Percentiles rank a stretch among this genome's conserved stretches.
phyloP scores from a whole-genome alignment of 1,140 invertebrate species.

The Sogatella furcifera region DNA sequence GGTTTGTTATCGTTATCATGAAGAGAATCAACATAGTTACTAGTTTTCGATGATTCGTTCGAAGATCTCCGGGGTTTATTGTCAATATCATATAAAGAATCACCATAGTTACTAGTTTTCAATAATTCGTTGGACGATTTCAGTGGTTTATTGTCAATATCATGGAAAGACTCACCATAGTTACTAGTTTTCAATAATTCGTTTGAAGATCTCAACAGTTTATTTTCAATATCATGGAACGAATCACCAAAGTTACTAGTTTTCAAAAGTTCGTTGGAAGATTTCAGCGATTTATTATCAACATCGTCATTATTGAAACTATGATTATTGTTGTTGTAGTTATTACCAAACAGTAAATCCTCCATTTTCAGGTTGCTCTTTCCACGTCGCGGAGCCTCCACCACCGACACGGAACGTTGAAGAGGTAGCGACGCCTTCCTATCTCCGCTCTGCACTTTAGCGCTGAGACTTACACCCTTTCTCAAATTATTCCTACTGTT shows the following conservation, averaged over 20 bases:
- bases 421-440: conserved; percentile 9
- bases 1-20: too few relatives aligned
- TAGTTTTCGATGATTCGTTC: background rate
- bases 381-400: conserved; percentile 9
- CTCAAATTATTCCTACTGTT: conserved; percentile 14
- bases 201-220: too few relatives aligned
- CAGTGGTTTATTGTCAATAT: too few relatives aligned
- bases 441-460: conserved; percentile 2
- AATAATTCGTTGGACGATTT: background rate
- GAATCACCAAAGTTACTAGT: too few relatives aligned
- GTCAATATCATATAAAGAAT: background rate
- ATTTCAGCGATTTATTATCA: background rate
- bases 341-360: conserved; percentile 14
- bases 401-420: conserved; percentile 13
- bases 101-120: background rate
- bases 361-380: conserved; percentile 21
- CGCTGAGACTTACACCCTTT: conserved; percentile 1
- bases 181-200: too few relatives aligned
- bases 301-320: too few relatives aligned
- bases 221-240: too few relatives aligned
- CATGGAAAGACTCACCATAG: too few relatives aligned
- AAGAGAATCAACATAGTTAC: too few relatives aligned
- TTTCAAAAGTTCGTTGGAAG: background rate
- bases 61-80: background rate
- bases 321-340: background rate